Evolutionary conservation across 2,797 vertebrate species (phyloP), one percentile per base, ranked within the genome.

Genomic region (Alectoris magna): DNA sequence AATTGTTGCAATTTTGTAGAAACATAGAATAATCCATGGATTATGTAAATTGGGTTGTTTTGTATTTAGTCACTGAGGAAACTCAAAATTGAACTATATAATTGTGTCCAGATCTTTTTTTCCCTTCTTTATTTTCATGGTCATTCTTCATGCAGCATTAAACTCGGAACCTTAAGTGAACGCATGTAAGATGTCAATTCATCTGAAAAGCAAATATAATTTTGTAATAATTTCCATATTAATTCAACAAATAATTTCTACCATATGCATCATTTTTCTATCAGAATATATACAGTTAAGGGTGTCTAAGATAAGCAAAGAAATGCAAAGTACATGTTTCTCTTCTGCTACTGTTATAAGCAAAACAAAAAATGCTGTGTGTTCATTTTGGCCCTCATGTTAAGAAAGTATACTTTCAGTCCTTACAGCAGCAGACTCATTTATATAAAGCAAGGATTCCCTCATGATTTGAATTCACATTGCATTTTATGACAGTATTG

Each of bases 31-130:
- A 95, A 96, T 74, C 73, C 84, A 24, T 69, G 80, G 41, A 92
- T 96, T 90, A 87, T 72, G 81, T 92, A 87, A 96, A 96, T 87
- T 53, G 55, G 66, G 68, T 71, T 94, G 72, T 72, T 97, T 97
- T 96, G 43, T 84, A 67, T 92, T 95, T 94, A 66, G 66, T 89
- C 85, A 66, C 68, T 88, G 64, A 93, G 67, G 56, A 87, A 97
- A 97, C 39, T 94, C 72, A 94, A 94, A 94, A 84, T n/a, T 74
- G 53, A 94, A 87, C 48, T 83, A 92, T 51, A 46, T 91, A 91
- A 97, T 94, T 95, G 85, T 84, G 90, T 94, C 80, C 93, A 97
- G 88, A 82, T 93, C 53, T 75, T 74, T 74, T 74, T 73, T 82
- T 76, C 67, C 84, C 31, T 82, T 58, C n/a, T 82, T 94, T 74